Percentiles rank a stretch among this genome's conserved stretches.
phyloP scores from a whole-genome alignment of 2,797 vertebrate genomes.

The Aphelocoma californica region DNA sequence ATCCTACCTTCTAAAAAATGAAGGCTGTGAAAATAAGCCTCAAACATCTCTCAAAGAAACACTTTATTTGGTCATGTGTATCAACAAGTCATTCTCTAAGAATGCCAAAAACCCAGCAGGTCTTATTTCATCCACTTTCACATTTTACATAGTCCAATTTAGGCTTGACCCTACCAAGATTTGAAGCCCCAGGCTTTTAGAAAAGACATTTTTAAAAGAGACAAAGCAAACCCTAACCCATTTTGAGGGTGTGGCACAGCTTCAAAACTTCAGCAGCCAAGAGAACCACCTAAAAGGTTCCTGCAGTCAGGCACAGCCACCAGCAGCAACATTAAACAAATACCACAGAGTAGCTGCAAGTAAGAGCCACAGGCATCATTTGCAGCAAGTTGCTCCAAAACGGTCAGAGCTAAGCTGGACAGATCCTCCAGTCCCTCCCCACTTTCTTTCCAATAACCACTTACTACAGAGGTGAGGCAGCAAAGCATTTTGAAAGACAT shows the following conservation, averaged over 20 bases:
- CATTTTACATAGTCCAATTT: background rate
- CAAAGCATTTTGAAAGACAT: background rate
- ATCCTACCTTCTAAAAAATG: background rate
- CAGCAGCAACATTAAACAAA: background rate
- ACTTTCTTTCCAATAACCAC: background rate
- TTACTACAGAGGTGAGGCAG: background rate
- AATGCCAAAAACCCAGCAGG: background rate
- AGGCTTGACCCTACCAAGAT: background rate
- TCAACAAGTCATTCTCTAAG: background rate
- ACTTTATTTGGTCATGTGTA: background rate
- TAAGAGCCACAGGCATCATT: background rate
- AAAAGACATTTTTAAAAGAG: background rate
- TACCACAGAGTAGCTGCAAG: accelerated
- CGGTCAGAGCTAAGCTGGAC: accelerated
- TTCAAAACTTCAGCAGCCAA: background rate
- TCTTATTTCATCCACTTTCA: background rate
- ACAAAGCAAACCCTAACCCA: background rate
- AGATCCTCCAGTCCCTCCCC: background rate
- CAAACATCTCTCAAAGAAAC: background rate
- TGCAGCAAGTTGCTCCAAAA: background rate
- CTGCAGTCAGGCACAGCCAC: background rate
- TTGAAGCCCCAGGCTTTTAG: background rate
- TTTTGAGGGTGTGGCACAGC: background rate
- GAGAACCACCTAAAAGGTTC: background rate
- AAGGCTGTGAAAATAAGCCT: background rate